phyloP scores from a whole-genome alignment of 2,113 vertebrate species.

The Brachirus orientalis region DNA sequence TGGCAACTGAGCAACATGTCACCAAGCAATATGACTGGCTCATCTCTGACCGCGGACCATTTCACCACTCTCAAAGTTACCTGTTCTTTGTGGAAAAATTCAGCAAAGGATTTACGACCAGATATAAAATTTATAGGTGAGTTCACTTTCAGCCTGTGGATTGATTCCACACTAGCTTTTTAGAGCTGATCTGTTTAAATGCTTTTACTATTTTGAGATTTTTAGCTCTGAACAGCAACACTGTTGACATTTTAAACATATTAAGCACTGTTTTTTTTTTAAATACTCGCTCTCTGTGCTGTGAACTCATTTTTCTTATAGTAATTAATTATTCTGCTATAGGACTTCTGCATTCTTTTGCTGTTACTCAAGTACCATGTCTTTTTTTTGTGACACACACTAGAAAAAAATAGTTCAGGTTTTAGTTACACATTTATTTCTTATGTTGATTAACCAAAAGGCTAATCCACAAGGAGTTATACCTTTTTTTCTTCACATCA shows the following conservation, averaged over 20 bases:
- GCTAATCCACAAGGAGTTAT: too few species aligned
- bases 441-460: too few species aligned
- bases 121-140: constrained; percentile 99
- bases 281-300: constrained; percentile 7
- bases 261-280: constrained; percentile 43
- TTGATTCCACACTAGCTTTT: constrained; percentile 48
- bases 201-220: constrained; percentile 48
- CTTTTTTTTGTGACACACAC: not conserved
- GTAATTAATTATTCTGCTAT: constrained; percentile 2
- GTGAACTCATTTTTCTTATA: constrained; percentile 7
- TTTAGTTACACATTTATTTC: too few species aligned
- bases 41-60: constrained; percentile 99
- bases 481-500: too few species aligned
- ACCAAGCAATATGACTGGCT: constrained; percentile 99
- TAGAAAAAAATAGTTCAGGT: not conserved
- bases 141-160: constrained; percentile 59
- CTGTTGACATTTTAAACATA: constrained; percentile 43
- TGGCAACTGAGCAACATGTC: constrained; percentile 97
- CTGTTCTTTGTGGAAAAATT: constrained; percentile 99
- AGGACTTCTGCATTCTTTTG: not conserved
- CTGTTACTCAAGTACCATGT: not conserved
- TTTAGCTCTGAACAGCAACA: constrained; percentile 57
- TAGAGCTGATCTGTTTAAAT: constrained; percentile 42
- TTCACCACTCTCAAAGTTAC: constrained; percentile 99
- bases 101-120: constrained; percentile 99